Evolutionary conservation across 2,113 vertebrate genomes (phyloP).

Genomic region (Phyllostomus hastatus): DNA sequence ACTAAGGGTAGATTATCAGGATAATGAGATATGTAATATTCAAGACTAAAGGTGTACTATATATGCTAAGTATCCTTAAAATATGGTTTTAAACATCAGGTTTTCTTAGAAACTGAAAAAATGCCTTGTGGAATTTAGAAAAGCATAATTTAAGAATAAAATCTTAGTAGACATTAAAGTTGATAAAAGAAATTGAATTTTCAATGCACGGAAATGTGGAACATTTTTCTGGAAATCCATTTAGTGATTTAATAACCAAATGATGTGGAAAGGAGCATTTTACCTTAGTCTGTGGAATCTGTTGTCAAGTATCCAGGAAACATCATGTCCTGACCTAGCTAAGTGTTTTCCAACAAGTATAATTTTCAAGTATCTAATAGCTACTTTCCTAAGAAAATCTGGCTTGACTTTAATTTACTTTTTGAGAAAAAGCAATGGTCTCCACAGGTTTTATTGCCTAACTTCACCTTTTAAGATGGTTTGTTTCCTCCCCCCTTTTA

Average conservation of each 20-base stretch:
- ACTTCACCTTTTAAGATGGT: not conserved
- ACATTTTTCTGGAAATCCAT: not conserved
- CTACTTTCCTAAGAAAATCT: not conserved
- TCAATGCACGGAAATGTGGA: not conserved
- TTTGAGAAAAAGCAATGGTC: not conserved
- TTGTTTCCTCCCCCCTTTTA: not conserved
- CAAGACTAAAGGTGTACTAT: not conserved
- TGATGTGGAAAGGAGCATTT: not conserved
- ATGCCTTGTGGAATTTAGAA: not conserved
- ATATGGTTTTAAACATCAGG: not conserved
- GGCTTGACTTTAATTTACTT: not conserved
- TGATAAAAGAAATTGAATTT: not conserved
- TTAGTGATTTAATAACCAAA: not conserved
- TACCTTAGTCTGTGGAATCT: not conserved
- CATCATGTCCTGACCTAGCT: no score
- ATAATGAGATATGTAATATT: not conserved
- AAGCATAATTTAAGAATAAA: not conserved
- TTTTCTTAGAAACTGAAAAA: not conserved
- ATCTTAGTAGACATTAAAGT: not conserved
- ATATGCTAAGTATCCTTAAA: not conserved
- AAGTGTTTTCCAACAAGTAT: not conserved
- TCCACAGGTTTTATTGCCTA: not conserved
- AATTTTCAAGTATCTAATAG: not conserved
- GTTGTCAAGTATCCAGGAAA: not conserved
- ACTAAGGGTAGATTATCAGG: not conserved